Evolutionary conservation across 2,113 vertebrate genomes (phyloP), one percentile per base, ranked within the genome.

Genomic region (Gadus chalcogrammus): DNA sequence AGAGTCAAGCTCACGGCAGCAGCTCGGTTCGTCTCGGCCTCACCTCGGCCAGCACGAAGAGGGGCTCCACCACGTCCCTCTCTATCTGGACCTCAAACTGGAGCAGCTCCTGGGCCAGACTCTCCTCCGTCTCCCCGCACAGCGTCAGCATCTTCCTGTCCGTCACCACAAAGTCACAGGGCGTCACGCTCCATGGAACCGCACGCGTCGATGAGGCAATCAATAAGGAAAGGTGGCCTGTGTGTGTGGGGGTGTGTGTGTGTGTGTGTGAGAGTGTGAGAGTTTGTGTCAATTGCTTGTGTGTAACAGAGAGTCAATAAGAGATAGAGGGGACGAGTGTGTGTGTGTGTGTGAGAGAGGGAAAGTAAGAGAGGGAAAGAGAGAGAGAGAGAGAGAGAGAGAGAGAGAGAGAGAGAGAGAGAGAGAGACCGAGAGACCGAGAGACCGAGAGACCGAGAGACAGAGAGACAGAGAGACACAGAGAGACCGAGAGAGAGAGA

Each of bases 81-180:
- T 99, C 97, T 52, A 97, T 94, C 90, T 98, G 94, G 82, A 95
- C 86, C 85, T 99, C 97, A 42, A 99, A 98, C 76, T 97, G 94
- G 79, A 97, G 94, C 56, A 99, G 94, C 84, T 98, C 97, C 88
- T 97, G 97, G 0, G 96, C 96, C 79, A 99, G 83, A 71, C 92
- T 95, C 87, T 99, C 97, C 71, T 99, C 97, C 0, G 95, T 94
- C 72, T 98, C 97, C 1, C 97, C 97, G 0, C 97, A 96, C 28
- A 98, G 80, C 68, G 93, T 93, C 84, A 99, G 92, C 97, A 99
- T 99, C 91, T 95, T 99, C 82, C 97, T 99, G 90, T 82, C 80
- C 31, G 31, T 35, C 31, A 35, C 31, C 31, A 35, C 31, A 35
- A 35, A 35, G 31, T 35, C 31, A 35, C 31, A 35, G 4, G 4